Conservation (phyloP, 2,113 vertebrate genomes). For the Condylura cristata region DNA sequence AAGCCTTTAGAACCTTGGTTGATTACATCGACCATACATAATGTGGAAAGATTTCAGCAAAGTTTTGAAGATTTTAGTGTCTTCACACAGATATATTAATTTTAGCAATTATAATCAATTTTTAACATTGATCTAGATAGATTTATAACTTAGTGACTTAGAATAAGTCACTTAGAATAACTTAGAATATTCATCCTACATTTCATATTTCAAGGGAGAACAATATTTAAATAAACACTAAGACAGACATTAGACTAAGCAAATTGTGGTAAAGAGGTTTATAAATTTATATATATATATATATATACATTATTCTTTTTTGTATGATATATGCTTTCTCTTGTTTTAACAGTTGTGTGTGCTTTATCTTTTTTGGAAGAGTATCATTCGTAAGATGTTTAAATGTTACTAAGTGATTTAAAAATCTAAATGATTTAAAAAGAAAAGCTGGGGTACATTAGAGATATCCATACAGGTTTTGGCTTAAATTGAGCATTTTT, state of each 20-base stretch:
- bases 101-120: neutral
- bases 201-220: neutral
- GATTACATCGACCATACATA: neutral
- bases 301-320: too few species aligned
- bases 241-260: neutral
- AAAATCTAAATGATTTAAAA: neutral
- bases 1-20: neutral
- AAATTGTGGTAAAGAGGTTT: neutral
- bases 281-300: too few species aligned
- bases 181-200: neutral
- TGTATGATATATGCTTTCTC: too few species aligned
- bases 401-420: neutral
- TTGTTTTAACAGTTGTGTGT: neutral
- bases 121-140: neutral
- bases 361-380: neutral
- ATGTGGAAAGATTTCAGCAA: neutral
- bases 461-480: neutral
- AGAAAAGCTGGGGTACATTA: neutral
- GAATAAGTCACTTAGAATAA: neutral
- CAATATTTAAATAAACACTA: neutral
- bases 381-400: neutral
- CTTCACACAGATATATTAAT: neutral
- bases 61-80: neutral
- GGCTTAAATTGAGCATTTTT: neutral
- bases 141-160: neutral